Evolutionary conservation across 2,888 invertebrate species (phyloP).

Genomic region (Macaria liturata): DNA sequence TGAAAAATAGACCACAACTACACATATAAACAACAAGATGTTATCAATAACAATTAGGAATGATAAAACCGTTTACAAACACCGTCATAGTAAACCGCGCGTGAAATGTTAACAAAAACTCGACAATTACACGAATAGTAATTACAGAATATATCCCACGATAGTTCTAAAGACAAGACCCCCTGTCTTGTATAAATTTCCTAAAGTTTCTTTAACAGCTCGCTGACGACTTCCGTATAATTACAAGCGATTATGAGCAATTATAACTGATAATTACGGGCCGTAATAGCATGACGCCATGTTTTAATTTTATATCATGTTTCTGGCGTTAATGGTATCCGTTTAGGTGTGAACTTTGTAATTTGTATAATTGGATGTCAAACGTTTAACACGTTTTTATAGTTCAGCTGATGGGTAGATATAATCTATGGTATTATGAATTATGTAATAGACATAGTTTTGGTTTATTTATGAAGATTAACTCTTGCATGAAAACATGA

Average conservation of each 20-base stretch:
- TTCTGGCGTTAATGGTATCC: conserved; percentile 30
- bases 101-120: conserved; percentile 66
- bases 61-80: conserved; percentile 23
- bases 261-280: conserved; percentile 43
- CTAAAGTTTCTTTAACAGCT: conserved; percentile 49
- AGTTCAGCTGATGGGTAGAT: background rate
- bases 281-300: conserved; percentile 50
- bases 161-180: conserved; percentile 41
- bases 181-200: conserved; percentile 12
- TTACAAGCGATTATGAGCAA: conserved; percentile 31
- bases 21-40: too few relatives aligned
- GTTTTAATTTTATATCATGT: conserved; percentile 39
- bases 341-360: conserved; percentile 31
- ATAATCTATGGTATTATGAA: too few relatives aligned
- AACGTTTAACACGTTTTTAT: conserved; percentile 14
- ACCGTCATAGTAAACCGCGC: conserved; percentile 50
- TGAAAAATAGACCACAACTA: too few relatives aligned
- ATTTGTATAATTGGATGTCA: conserved; percentile 25
- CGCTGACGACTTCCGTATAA: conserved; percentile 31
- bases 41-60: too few relatives aligned
- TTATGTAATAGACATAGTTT: too few relatives aligned
- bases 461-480: too few relatives aligned
- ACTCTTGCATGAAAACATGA: too few relatives aligned
- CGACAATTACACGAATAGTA: conserved; percentile 44
- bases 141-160: conserved; percentile 22